Evolutionary conservation across 2,797 vertebrate genomes (phyloP), one percentile per base, ranked within the genome.

Genomic region (Halcyon chelicuti): DNA sequence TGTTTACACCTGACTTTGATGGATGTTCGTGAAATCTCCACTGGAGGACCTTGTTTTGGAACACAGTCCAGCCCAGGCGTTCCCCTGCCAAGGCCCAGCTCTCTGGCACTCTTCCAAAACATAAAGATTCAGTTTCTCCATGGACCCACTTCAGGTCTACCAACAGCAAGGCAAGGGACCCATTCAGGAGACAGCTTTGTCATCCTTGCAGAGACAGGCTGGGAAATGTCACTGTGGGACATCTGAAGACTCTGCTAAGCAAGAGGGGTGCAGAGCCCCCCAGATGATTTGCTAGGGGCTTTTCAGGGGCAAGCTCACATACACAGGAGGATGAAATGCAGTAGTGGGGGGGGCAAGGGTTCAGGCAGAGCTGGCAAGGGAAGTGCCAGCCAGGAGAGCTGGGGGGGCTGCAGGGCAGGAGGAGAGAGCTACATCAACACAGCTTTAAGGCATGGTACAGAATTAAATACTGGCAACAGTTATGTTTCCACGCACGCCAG

Each of bases 381-480:
- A 49, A 72, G 8, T 42, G 77, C 62, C 76, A 26, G 12, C 1
- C 1, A 75, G 71, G 46, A 81, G 71, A 74, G 65, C 35, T 39
- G 52, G 9, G 33, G 22, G 61, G 35, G n/a, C 47, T 91, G 46
- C 55, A 60, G 52, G 26, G 52, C 63, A 54, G n/a, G 17, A 73
- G 20, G 9, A 73, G n/a, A 89, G 52, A 5, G 12, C 39, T 73
- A 42, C 60, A 78, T 85, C 63, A 67, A 44, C 63, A 82, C 47
- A 79, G 76, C 87, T 86, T 90, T 76, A 93, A 90, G 52, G 77
- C 20, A 2, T 0, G 1, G 28, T 49, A 67, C 58, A 65, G 92
- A 84, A 93, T 92, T 94, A 94, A 95, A 89, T 60, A 77, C 93
- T 77, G 88, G 89, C 93, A 95, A 82, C 67, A 61, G 91, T 71